phyloP scores from a whole-genome alignment of 53 echinoderm and acorn worm genomes.

The Arbacia lixula region DNA sequence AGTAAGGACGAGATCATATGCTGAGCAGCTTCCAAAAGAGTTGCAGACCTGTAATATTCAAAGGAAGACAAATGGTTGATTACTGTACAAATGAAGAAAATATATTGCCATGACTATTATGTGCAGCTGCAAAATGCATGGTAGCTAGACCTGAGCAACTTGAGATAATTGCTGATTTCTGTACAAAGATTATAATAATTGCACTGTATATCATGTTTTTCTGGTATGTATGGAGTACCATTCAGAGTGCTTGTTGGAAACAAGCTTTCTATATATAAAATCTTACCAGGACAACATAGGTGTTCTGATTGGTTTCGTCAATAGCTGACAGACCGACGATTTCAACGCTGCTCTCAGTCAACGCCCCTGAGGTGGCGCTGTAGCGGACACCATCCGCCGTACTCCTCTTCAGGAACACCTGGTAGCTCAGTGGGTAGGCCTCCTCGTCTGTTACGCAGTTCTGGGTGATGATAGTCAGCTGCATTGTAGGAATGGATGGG shows the following conservation, averaged over 20 bases:
- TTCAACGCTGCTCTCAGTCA: conserved; percentile 38
- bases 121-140: no score
- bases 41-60: conserved; percentile 60
- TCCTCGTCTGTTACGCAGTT: conserved; percentile 83
- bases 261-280: no score
- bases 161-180: no score
- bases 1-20: conserved; percentile 42
- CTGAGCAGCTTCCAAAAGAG: conserved; percentile 47
- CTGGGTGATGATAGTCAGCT: conserved; percentile 67
- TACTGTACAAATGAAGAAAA: background rate
- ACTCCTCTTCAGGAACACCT: conserved; percentile 57
- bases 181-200: no score
- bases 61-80: background rate
- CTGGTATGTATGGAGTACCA: no score
- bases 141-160: no score
- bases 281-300: conserved; percentile 69
- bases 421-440: conserved; percentile 83
- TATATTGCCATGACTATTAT: background rate
- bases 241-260: no score
- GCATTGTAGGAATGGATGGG: no score
- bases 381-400: conserved; percentile 16
- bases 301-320: conserved; percentile 32
- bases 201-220: no score
- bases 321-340: conserved; percentile 61
- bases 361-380: conserved; percentile 12